Percentiles rank a stretch among this genome's conserved stretches.
Conservation (phyloP, 2,113 vertebrate genomes). For the Penelope pileata region DNA sequence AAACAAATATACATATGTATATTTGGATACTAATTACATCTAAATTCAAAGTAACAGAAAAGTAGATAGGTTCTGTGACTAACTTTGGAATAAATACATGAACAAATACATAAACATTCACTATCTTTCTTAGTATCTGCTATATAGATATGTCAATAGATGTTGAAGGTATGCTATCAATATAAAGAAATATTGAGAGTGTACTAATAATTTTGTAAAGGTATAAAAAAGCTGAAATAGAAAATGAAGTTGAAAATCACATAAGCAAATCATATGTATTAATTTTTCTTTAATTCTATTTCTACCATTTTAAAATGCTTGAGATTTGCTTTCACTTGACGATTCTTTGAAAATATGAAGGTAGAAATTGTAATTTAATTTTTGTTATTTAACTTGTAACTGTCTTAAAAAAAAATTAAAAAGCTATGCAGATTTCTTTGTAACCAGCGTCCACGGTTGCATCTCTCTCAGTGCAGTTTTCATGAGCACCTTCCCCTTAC, state of each 20-base stretch:
- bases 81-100: neutral
- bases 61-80: neutral
- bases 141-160: neutral
- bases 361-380: neutral
- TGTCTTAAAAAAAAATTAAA: neutral
- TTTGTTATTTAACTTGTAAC: neutral
- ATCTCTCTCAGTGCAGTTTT: neutral
- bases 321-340: neutral
- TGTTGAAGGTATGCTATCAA: neutral
- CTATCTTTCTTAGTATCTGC: neutral
- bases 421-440: neutral
- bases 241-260: neutral
- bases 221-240: neutral
- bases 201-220: neutral
- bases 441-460: neutral
- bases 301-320: neutral
- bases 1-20: neutral
- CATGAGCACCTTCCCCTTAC: neutral
- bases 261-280: neutral
- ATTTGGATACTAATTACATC: neutral
- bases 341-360: neutral
- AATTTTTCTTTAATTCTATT: neutral
- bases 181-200: neutral
- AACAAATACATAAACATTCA: neutral
- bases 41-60: neutral